Percentiles rank a stretch among this genome's conserved stretches.
Evolutionary conservation across 2,888 invertebrate species (phyloP).

Genomic region (Euspilapteryx auroguttella): DNA sequence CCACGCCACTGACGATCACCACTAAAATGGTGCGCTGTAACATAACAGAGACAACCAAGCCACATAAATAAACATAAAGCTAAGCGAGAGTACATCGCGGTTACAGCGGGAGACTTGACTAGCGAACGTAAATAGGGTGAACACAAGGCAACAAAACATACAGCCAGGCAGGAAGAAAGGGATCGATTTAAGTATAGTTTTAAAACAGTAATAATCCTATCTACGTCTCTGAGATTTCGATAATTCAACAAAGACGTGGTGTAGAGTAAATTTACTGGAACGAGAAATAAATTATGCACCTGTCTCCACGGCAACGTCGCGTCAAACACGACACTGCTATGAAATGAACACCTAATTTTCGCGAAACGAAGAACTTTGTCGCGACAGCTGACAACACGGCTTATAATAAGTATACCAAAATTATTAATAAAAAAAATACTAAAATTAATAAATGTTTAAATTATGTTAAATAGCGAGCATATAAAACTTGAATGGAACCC

Average conservation of each 20-base stretch:
- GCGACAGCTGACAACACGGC: too few relatives aligned
- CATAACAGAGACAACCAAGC: constrained; percentile 47
- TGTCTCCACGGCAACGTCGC: constrained; percentile 7
- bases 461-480: too few relatives aligned
- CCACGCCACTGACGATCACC: constrained; percentile 30
- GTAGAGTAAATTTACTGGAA: constrained; percentile 14
- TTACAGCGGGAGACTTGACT: background rate
- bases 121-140: background rate
- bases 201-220: too few relatives aligned
- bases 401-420: too few relatives aligned
- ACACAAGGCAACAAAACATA: background rate
- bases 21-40: constrained; percentile 50
- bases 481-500: too few relatives aligned
- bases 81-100: constrained; percentile 15
- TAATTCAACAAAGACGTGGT: constrained; percentile 15
- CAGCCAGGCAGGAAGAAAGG: too few relatives aligned
- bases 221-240: too few relatives aligned
- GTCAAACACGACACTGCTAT: constrained; percentile 5
- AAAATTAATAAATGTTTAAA: too few relatives aligned
- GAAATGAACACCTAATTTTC: constrained; percentile 1
- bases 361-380: too few relatives aligned
- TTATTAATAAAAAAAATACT: too few relatives aligned
- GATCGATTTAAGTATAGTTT: too few relatives aligned
- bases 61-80: constrained; percentile 46
- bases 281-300: constrained; percentile 17